Evolutionary conservation across 2,888 invertebrate species (phyloP), one percentile per base, ranked within the genome.

Genomic region (Harpalus rubripes): DNA sequence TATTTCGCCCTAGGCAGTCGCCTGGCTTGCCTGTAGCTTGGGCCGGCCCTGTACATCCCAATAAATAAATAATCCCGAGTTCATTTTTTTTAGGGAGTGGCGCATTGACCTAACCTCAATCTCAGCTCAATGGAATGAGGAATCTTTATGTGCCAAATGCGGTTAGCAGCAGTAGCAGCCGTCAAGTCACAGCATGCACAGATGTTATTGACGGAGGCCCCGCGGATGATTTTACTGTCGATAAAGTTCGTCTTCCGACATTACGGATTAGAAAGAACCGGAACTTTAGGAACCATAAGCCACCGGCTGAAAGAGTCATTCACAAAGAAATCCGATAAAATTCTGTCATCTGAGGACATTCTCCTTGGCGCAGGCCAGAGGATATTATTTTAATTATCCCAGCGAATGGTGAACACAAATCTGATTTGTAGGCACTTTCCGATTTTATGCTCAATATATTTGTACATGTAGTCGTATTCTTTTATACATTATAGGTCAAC

Each of bases 121-220:
- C n/a, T 10, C 10, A 56, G 56, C 44, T 52, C 10, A 8, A 12
- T 5, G 44, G 44, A 52, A 59, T 59, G 59, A 59, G 18, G 63
- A 1, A 26, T 63, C 18, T 63, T 63, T 63, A 63, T 63, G 63
- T 63, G 63, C 63, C 18, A 63, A 63, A 26, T 22, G 63, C 32
- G 63, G 63, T 22, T n/a, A 61, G 44, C 44, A 8, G 44, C 44
- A 12, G 44, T 5, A 7, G 44, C 26, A 63, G 6, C 22, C 63
- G 32, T 63, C 63, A 63, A 63, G 18, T 63, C 63, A 22, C 63
- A 63, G 63, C 61, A 12, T 18, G 18, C 63, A 22, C 63, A 63
- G 63, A 63, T 63, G 63, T 63, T 63, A 63, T 63, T 63, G 63
- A 63, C 16, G 63, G 63, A 22, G 26, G 18, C 63, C 61, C n/a